These are phyloP conservation scores for Lepidothrix coronata DNA, from an alignment of 2,113 vertebrate species.

Conservation along the genomic window DNA sequence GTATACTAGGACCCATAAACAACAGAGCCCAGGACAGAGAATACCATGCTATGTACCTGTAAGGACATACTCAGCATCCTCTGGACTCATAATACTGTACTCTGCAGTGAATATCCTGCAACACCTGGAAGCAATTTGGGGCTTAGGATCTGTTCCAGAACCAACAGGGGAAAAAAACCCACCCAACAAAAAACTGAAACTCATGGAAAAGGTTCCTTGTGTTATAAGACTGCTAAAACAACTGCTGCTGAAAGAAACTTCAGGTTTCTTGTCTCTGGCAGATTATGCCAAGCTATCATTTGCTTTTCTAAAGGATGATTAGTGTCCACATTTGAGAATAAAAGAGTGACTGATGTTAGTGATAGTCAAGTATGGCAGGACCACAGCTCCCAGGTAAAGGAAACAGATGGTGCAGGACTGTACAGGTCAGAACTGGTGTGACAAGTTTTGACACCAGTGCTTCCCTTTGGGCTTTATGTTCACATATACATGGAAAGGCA, in stretches of 20 bases:
- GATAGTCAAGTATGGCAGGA: fast-evolving
- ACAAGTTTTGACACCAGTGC: background rate
- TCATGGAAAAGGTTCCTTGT: background rate
- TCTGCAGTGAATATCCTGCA: background rate
- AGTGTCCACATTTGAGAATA: background rate
- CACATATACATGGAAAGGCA: background rate
- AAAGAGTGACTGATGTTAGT: background rate
- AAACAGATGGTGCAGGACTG: background rate
- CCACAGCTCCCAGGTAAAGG: background rate
- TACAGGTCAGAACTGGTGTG: background rate
- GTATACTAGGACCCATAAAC: background rate
- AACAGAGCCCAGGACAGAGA: background rate
- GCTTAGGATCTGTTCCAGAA: conserved; percentile 1
- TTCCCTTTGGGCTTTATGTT: background rate
- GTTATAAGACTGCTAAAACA: background rate
- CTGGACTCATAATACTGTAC: background rate
- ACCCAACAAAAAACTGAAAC: background rate
- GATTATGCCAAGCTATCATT: background rate
- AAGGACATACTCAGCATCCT: background rate
- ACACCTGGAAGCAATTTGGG: background rate
- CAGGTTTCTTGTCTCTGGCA: background rate
- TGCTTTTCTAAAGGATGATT: background rate
- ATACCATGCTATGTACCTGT: background rate
- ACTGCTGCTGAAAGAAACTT: background rate
- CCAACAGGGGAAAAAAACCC: fast-evolving